These are phyloP conservation scores for Limosa lapponica DNA, from an alignment of 2,797 vertebrate genomes.

Conservation along the genomic window DNA sequence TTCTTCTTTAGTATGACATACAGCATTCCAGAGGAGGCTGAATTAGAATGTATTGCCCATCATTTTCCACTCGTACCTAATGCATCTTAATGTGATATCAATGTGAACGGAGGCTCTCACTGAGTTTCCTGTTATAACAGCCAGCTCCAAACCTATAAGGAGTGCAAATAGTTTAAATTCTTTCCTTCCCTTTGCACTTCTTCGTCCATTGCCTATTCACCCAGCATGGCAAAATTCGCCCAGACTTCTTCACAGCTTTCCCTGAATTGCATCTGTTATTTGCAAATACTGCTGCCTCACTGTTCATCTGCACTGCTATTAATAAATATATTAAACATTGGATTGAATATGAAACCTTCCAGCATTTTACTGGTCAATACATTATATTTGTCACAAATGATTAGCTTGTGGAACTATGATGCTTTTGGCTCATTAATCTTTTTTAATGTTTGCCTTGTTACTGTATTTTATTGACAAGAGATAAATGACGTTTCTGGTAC, in stretches of 20 bases:
- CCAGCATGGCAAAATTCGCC: background rate
- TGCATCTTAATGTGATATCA: background rate
- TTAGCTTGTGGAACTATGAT: slow-evolving; percentile 8
- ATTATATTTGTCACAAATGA: slow-evolving; percentile 16
- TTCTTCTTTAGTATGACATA: background rate
- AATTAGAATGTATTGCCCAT: slow-evolving; percentile 12
- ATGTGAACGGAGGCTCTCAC: background rate
- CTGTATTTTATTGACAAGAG: slow-evolving; percentile 21
- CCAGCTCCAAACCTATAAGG: background rate
- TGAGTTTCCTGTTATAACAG: background rate
- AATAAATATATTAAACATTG: background rate
- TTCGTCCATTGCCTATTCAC: background rate
- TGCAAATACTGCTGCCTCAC: background rate
- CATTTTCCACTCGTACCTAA: background rate
- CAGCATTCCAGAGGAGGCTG: background rate
- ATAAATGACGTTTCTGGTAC: background rate
- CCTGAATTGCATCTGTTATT: background rate
- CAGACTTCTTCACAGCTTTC: background rate
- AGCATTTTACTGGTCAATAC: slow-evolving; percentile 36
- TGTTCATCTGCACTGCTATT: background rate
- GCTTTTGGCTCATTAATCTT: slow-evolving; percentile 20
- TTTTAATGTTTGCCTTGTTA: slow-evolving; percentile 34
- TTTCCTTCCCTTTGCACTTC: background rate
- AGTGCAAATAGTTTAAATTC: background rate
- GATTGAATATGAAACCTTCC: slow-evolving; percentile 5